A percentile compares a stretch with the other conserved stretches of the same genome.
These are phyloP conservation scores for Teleopsis dalmanni DNA, from an alignment of 1,140 invertebrate genomes.

Conservation along the genomic window DNA sequence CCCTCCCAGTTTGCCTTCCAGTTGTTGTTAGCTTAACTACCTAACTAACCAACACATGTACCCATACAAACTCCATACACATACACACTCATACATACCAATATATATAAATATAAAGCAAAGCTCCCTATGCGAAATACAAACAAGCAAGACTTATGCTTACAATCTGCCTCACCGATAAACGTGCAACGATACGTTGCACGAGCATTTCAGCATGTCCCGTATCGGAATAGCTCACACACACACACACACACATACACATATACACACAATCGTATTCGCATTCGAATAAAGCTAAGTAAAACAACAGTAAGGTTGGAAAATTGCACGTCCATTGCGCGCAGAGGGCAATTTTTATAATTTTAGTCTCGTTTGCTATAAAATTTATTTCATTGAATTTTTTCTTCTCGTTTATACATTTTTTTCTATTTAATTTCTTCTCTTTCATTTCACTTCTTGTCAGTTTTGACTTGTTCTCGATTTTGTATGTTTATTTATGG, in stretches of 20 bases:
- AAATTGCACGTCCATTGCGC: background rate
- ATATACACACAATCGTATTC: background rate
- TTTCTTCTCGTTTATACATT: conserved; percentile 14
- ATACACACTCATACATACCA: background rate
- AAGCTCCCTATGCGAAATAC: conserved; percentile 6
- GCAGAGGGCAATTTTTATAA: conserved; percentile 37
- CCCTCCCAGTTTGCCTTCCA: no score
- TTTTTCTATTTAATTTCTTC: conserved; percentile 2
- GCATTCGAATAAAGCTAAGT: no score
- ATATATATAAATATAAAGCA: conserved; percentile 2
- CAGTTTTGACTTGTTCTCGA: conserved; percentile 13
- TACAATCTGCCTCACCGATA: no score
- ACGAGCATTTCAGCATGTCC: conserved; percentile 3
- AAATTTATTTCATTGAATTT: conserved; percentile 31
- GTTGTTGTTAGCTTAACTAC: no score
- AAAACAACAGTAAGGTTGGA: no score
- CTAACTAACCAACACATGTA: conserved; percentile 1
- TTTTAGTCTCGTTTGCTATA: conserved; percentile 43
- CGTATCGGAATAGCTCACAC: conserved; percentile 5
- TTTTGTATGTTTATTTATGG: conserved; percentile 30
- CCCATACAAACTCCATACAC: background rate
- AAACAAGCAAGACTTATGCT: conserved; percentile 1
- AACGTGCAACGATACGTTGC: no score
- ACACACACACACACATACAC: background rate
- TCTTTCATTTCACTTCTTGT: conserved; percentile 14